These are phyloP conservation scores for Cantharis flavilabris DNA, from an alignment of 2,888 invertebrate species.

Conservation along the genomic window DNA sequence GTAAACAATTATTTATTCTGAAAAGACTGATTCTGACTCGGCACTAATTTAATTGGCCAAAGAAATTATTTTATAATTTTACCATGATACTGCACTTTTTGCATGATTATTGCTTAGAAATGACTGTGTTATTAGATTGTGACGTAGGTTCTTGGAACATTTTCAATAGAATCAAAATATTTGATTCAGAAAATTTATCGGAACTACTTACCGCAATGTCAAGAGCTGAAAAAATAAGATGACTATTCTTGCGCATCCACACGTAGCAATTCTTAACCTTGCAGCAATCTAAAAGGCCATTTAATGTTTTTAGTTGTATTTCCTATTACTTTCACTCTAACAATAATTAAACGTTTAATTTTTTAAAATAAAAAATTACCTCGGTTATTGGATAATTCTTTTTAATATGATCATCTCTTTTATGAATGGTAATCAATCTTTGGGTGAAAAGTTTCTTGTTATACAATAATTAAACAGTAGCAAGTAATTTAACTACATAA, in stretches of 20 bases:
- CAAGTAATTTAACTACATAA: neutral
- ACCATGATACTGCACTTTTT: neutral
- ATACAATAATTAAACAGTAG: neutral
- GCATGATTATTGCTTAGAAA: neutral
- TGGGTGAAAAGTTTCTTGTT: neutral
- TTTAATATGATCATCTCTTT: neutral
- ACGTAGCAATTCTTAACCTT: constrained; percentile 16
- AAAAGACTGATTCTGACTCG: neutral
- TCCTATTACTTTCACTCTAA: neutral
- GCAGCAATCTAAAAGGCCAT: constrained; percentile 4
- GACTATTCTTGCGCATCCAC: constrained; percentile 24
- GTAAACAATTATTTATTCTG: no score
- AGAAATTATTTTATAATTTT: neutral
- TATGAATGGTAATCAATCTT: neutral
- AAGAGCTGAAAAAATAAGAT: constrained; percentile 21
- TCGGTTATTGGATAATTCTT: neutral
- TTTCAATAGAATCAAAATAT: neutral
- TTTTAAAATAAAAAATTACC: neutral
- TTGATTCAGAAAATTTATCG: neutral
- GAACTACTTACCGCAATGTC: constrained; percentile 14
- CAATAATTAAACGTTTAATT: neutral
- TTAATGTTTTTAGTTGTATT: neutral
- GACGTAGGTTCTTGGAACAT: neutral
- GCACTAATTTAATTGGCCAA: neutral
- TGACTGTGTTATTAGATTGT: neutral